Conservation (phyloP, 2,888 invertebrate species). For the Meliscaeva auricollis region DNA sequence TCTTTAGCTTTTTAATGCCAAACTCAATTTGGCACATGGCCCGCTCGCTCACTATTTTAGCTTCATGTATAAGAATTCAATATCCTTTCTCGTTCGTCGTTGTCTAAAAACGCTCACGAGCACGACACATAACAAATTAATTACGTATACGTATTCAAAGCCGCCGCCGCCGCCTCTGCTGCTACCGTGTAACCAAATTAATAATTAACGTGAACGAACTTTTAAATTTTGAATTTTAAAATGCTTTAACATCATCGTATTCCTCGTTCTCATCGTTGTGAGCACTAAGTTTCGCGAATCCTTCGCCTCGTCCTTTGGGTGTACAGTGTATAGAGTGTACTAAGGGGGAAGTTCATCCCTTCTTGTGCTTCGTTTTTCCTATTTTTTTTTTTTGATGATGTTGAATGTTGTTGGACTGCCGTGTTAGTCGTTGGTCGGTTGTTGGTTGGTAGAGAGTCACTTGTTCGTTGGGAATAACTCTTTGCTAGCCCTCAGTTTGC, state of each 20-base stretch:
- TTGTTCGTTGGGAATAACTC: conserved; percentile 71
- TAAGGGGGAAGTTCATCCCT: conserved; percentile 66
- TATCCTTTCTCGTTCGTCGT: conserved; percentile 39
- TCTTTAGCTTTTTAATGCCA: conserved; percentile 70
- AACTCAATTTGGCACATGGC: conserved; percentile 75
- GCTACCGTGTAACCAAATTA: conserved; percentile 46
- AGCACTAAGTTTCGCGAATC: conserved; percentile 46
- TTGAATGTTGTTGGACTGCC: conserved; percentile 65
- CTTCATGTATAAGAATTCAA: conserved; percentile 68
- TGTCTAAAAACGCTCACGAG: conserved; percentile 43
- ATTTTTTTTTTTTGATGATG: conserved; percentile 44
- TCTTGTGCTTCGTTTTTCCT: conserved; percentile 48
- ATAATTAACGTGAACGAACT: conserved; percentile 60
- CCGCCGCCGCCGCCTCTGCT: conserved; percentile 1
- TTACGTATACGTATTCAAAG: conserved; percentile 51
- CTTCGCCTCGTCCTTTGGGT: conserved; percentile 65
- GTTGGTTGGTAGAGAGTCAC: conserved; percentile 72
- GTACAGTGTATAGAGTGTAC: conserved; percentile 45
- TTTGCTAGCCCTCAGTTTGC: conserved; percentile 69
- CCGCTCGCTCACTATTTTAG: conserved; percentile 61
- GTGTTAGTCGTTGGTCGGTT: conserved; percentile 73
- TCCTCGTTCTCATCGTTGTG: background rate
- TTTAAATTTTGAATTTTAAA: conserved; percentile 22
- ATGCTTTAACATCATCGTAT: conserved; percentile 6
- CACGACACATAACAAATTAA: conserved; percentile 63